A percentile compares a stretch with the other conserved stretches of the same genome.
Conservation (phyloP, 2,888 invertebrate genomes). For the Andrena marginata region DNA sequence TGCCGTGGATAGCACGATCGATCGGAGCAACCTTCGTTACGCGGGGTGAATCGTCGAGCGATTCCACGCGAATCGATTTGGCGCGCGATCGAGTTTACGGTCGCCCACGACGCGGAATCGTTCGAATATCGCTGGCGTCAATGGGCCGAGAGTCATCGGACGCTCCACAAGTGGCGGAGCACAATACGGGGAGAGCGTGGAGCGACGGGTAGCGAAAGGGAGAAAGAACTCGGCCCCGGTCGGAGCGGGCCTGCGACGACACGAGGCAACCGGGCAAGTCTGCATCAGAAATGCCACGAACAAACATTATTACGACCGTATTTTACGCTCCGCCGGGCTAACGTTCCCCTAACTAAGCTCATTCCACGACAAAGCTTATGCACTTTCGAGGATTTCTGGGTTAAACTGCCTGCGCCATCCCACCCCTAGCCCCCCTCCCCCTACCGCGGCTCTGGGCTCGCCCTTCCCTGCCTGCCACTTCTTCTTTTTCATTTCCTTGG, state of each 20-base stretch:
- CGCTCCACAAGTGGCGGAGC: constrained; percentile 55
- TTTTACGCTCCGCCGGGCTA: constrained; percentile 76
- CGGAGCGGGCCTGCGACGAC: constrained; percentile 19
- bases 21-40: too few species aligned
- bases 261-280: constrained; percentile 10
- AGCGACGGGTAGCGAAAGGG: constrained; percentile 1
- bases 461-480: constrained; percentile 23
- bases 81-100: not conserved
- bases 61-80: not conserved
- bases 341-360: constrained; percentile 78
- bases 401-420: constrained; percentile 59
- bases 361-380: constrained; percentile 79
- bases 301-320: constrained; percentile 77
- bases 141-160: constrained; percentile 42
- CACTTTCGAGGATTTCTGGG: constrained; percentile 76
- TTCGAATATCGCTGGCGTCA: constrained; percentile 30
- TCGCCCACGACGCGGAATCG: not conserved
- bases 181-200: not conserved
- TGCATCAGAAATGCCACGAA: constrained; percentile 61
- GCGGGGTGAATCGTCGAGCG: not conserved
- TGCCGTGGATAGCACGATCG: too few species aligned
- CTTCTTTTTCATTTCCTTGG: constrained; percentile 58
- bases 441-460: constrained; percentile 11
- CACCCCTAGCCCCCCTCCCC: not conserved
- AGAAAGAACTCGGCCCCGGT: constrained; percentile 14